phyloP scores from a whole-genome alignment of 1,140 invertebrate genomes.

The Zaprionus lachaisei region DNA sequence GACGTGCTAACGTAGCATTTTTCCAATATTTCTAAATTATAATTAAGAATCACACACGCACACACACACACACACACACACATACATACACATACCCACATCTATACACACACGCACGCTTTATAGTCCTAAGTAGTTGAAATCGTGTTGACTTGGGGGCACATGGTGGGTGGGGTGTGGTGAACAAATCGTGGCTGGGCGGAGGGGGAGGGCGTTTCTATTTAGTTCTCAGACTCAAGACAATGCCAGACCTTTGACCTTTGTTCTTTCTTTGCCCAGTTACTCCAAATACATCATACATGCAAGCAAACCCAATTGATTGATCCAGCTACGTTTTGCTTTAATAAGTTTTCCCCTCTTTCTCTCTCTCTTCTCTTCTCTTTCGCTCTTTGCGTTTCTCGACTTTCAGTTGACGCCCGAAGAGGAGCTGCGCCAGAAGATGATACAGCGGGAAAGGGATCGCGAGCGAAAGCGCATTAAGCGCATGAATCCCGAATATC shows the following conservation, averaged over 20 bases:
- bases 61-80: constrained; percentile 28
- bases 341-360: constrained; percentile 68
- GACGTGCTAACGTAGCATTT: constrained; percentile 83
- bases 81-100: constrained; percentile 21
- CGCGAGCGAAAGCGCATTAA: constrained; percentile 79
- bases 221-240: constrained; percentile 17
- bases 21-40: constrained; percentile 73
- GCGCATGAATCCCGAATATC: constrained; percentile 79
- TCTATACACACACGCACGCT: constrained; percentile 23
- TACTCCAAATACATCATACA: constrained; percentile 34
- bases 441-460: constrained; percentile 79
- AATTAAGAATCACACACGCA: constrained; percentile 38
- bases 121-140: constrained; percentile 46
- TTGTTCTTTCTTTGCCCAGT: constrained; percentile 26
- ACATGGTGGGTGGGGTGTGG: background rate
- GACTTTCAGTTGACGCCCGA: constrained; percentile 76
- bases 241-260: constrained; percentile 39
- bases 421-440: constrained; percentile 75
- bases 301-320: constrained; percentile 43
- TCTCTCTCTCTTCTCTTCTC: constrained; percentile 4
- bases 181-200: constrained; percentile 16
- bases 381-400: background rate
- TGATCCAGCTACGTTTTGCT: constrained; percentile 55
- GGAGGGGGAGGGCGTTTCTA: background rate
- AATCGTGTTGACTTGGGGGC: constrained; percentile 33